A percentile compares a stretch with the other conserved stretches of the same genome.
Evolutionary conservation across 2,797 vertebrate genomes (phyloP).

Genomic region (Champsocephalus esox): DNA sequence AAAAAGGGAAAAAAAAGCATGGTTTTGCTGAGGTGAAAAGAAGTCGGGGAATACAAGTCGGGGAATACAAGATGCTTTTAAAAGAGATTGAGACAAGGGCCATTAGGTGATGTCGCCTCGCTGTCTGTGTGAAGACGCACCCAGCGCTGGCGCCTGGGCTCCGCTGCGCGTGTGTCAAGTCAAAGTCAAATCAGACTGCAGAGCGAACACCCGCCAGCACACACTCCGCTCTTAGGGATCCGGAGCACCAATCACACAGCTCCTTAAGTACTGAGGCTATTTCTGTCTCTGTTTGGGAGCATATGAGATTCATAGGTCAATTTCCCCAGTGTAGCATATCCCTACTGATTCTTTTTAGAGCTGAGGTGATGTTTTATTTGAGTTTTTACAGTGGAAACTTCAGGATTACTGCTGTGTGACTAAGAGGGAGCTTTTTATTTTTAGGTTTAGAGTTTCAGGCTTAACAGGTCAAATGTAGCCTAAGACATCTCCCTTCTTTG

Average conservation of each 20-base stretch:
- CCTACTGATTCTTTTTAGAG: slow-evolving; percentile 25
- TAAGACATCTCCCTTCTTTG: slow-evolving; percentile 18
- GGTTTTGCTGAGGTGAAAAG: slow-evolving; percentile 88
- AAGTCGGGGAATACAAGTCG: slow-evolving; percentile 86
- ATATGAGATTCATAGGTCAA: slow-evolving; percentile 44
- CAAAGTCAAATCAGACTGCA: slow-evolving; percentile 84
- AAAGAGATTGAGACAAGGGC: slow-evolving; percentile 93
- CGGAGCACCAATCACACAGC: slow-evolving; percentile 37
- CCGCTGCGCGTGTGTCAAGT: slow-evolving; percentile 88
- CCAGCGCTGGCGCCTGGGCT: slow-evolving; percentile 85
- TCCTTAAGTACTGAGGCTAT: slow-evolving; percentile 21
- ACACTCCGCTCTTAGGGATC: slow-evolving; percentile 37
- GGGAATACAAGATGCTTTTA: slow-evolving; percentile 93
- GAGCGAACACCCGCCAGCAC: slow-evolving; percentile 61
- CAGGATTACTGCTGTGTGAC: slow-evolving; percentile 53
- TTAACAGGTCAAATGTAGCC: slow-evolving; percentile 20
- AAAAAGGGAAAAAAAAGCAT: slow-evolving; percentile 44
- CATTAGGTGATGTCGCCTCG: slow-evolving; percentile 91
- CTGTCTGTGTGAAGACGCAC: slow-evolving; percentile 92
- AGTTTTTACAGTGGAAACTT: slow-evolving; percentile 73
- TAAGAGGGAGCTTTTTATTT: slow-evolving; percentile 17
- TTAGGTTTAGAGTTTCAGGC: slow-evolving; percentile 38
- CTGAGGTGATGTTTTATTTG: slow-evolving; percentile 63
- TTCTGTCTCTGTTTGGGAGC: slow-evolving; percentile 38
- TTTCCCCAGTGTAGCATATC: slow-evolving; percentile 46